Base-by-base conservation (phyloP, 2,797 vertebrate species). In the Microchirus variegatus region DNA sequence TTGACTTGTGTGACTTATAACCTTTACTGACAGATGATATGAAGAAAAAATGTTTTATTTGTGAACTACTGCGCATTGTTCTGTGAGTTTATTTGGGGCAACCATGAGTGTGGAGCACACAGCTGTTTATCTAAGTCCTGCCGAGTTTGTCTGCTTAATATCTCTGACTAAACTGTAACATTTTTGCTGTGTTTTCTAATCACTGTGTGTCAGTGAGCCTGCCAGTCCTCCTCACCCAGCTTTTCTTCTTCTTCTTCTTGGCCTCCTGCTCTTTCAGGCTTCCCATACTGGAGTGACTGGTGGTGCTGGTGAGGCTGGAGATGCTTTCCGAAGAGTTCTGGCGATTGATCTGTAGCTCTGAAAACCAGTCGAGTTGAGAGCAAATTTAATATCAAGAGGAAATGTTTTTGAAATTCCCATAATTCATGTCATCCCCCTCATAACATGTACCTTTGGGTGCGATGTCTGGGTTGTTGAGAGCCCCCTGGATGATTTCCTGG, bases 241-340 rank as follows among this genome's bases (percentile, higher is more conserved):
- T 97, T 87, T 98, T 99, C 75, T 99, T 99, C 76, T 99, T 99
- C 90, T 99, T 99, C 91, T 98, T 99, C 83, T 98, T 99, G 62
- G 96, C 95, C 0, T 99, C 98, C 4, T 95, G 93, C 0, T 98
- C 97, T 82, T 98, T 99, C 56, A 97, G 75, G 79, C 97, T 99
- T 13, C 96, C 94, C 0, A 96, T 78, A 77, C 97, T 99, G 47
- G 96, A 97, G 78, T 95, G 96, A 87, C 97, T 99, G 79, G 95
- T 95, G 80, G 95, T 94, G 90, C 97, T 98, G 89, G 96, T 92
- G 71, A 99, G 94, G 76, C 97, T 99, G 38, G 95, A 95, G 88
- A 99, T 95, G 89, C 97, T 99, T 73, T 99, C 98, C 0, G 97
- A 97, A 19, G 97, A 99, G 78, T 99, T 99, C 87, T 99, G 96